Conservation (phyloP, 1,140 invertebrate species). For the Pseudomyrmex pallidus region DNA sequence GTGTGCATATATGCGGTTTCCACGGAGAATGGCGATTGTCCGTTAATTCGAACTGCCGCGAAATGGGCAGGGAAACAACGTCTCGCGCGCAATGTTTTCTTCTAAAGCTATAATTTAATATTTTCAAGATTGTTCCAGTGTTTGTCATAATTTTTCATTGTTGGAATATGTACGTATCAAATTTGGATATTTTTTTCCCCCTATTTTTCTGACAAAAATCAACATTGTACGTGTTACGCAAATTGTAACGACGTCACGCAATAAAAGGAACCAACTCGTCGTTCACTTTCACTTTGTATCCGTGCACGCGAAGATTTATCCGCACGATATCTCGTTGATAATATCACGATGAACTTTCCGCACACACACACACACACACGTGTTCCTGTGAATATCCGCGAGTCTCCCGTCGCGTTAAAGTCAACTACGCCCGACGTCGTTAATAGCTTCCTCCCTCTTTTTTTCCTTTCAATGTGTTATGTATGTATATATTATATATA, state of each 20-base stretch:
- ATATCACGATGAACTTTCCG: slow-evolving; percentile 55
- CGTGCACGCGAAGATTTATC: slow-evolving; percentile 53
- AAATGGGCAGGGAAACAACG: background rate
- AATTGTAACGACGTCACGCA: no score
- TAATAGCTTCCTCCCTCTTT: slow-evolving; percentile 48
- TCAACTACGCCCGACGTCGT: slow-evolving; percentile 57
- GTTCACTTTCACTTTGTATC: slow-evolving; percentile 30
- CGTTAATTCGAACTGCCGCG: slow-evolving; percentile 9
- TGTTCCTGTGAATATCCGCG: slow-evolving; percentile 51
- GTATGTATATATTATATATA: slow-evolving; percentile 52
- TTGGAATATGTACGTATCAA: no score
- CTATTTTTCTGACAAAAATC: no score
- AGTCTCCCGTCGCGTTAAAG: slow-evolving; percentile 55
- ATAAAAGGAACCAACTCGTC: background rate
- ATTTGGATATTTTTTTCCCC: no score
- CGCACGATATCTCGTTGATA: slow-evolving; percentile 29
- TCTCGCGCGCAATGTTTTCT: background rate
- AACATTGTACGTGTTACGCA: no score
- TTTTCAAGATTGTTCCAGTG: no score
- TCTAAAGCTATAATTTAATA: no score
- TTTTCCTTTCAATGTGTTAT: background rate
- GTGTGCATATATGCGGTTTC: slow-evolving; percentile 7
- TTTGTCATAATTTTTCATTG: no score
- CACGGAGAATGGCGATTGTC: slow-evolving; percentile 1
- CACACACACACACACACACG: slow-evolving; percentile 5